Evolutionary conservation across 2,888 invertebrate genomes (phyloP), one percentile per base, ranked within the genome.

Genomic region (Drosophila paramelanica): DNA sequence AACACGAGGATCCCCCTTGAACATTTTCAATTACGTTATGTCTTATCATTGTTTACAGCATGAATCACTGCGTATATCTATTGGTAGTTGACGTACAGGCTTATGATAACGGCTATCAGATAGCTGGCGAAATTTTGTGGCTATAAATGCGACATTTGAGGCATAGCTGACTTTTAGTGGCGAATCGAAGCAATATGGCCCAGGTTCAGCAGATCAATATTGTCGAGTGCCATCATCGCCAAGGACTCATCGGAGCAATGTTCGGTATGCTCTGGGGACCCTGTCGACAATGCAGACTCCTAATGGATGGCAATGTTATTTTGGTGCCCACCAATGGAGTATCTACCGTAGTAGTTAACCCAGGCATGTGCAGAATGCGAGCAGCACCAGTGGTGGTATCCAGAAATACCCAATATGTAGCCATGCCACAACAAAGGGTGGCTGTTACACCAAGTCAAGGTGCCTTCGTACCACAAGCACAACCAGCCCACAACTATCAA

Each of bases 181-280:
- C 14, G 11, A 42, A 42, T 11, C 33, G 42, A 51, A 47, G 43
- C 1, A 45, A 8, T 0, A 64, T 64, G 64, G 45, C 51, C 3
- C 61, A 61, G 23, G 45, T 64, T n/a, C 61, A 25, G 17, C 50
- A 51, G 45, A 25, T 64, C n/a, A 39, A 23, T 5, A 38, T 55
- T n/a, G 43, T 64, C 27, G 45, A 11, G 3, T 61, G 64, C 31
- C n/a, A 17, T 10, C 61, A 51, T 33, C 61, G 64, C 0, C 64
- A 23, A 4, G 45, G 36, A 13, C 11, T 64, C 5, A 1, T 64
- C 7, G 64, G 64, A 13, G 51, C 42, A 10, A 14, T 45, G 39
- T 7, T 64, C 10, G 43, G 51, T 14, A 33, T 5, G 60, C 0
- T 64, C 5, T 64, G 64, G 64, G 64, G 64, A 39, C 64, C 64